Evolutionary conservation across 2,113 vertebrate species (phyloP).

Genomic region (Agapornis roseicollis): DNA sequence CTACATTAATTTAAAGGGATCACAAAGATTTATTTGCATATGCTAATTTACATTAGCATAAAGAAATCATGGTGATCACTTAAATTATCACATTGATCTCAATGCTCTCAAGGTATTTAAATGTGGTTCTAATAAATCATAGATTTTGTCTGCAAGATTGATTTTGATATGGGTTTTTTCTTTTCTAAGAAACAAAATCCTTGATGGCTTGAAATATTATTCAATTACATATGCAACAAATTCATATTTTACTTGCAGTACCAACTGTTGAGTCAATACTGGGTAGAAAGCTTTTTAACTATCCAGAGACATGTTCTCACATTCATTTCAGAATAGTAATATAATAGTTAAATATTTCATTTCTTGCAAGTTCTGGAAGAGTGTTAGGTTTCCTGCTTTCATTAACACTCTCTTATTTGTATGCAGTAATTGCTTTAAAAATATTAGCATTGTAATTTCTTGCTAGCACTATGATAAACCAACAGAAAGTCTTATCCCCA

Average conservation of each 20-base stretch:
- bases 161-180: neutral
- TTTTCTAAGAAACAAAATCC: slow-evolving; percentile 35
- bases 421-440: slow-evolving; percentile 60
- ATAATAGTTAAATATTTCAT: slow-evolving; percentile 71
- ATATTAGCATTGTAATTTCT: slow-evolving; percentile 44
- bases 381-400: slow-evolving; percentile 39
- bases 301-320: slow-evolving; percentile 39
- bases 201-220: slow-evolving; percentile 42
- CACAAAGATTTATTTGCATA: slow-evolving; percentile 27
- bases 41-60: slow-evolving; percentile 16
- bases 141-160: neutral
- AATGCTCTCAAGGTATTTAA: slow-evolving; percentile 28
- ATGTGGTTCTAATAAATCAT: neutral
- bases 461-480: slow-evolving; percentile 1
- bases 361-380: slow-evolving; percentile 59
- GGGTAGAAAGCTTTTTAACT: slow-evolving; percentile 27
- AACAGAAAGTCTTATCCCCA: slow-evolving; percentile 3
- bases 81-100: slow-evolving; percentile 21
- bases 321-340: slow-evolving; percentile 60
- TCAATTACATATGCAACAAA: slow-evolving; percentile 1
- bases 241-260: neutral
- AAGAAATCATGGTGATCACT: slow-evolving; percentile 20
- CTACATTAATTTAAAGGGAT: slow-evolving; percentile 16
- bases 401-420: slow-evolving; percentile 63
- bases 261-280: slow-evolving; percentile 1